Conservation (phyloP, 2,888 invertebrate genomes). For the Iphiclides podalirius region DNA sequence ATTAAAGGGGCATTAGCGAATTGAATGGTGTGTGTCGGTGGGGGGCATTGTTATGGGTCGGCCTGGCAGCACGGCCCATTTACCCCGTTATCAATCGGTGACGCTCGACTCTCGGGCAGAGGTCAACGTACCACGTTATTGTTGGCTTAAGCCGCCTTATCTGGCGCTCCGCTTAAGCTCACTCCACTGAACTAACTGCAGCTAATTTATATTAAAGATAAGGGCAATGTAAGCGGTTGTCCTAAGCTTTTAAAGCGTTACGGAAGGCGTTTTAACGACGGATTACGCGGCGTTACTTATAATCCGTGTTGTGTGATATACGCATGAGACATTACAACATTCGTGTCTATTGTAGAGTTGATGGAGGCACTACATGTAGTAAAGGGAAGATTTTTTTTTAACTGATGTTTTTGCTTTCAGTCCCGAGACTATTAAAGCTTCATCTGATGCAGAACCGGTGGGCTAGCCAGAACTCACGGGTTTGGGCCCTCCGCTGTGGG, state of each 20-base stretch:
- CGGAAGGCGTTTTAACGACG: conserved; percentile 2
- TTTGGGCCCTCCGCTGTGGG: no score
- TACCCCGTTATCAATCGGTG: conserved; percentile 66
- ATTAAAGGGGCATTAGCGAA: conserved; percentile 71
- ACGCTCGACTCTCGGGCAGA: conserved; percentile 50
- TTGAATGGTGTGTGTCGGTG: conserved; percentile 68
- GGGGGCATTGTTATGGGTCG: conserved; percentile 58
- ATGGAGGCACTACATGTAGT: no score
- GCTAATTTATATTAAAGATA: conserved; percentile 22
- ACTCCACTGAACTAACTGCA: conserved; percentile 11
- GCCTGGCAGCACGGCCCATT: conserved; percentile 61
- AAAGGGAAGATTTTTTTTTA: no score
- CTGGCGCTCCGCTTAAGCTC: conserved; percentile 31
- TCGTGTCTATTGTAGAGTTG: no score
- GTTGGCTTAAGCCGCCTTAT: conserved; percentile 38
- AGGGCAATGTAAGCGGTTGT: conserved; percentile 6
- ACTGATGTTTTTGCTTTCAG: no score
- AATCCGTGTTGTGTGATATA: conserved; percentile 2
- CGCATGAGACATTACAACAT: neutral
- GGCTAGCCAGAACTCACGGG: no score
- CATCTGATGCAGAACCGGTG: no score
- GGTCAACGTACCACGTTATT: conserved; percentile 56
- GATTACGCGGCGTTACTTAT: conserved; percentile 11
- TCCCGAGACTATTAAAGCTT: no score
- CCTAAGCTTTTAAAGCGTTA: conserved; percentile 6